Evolutionary conservation across 2,113 vertebrate genomes (phyloP).

Genomic region (Anser cygnoides): DNA sequence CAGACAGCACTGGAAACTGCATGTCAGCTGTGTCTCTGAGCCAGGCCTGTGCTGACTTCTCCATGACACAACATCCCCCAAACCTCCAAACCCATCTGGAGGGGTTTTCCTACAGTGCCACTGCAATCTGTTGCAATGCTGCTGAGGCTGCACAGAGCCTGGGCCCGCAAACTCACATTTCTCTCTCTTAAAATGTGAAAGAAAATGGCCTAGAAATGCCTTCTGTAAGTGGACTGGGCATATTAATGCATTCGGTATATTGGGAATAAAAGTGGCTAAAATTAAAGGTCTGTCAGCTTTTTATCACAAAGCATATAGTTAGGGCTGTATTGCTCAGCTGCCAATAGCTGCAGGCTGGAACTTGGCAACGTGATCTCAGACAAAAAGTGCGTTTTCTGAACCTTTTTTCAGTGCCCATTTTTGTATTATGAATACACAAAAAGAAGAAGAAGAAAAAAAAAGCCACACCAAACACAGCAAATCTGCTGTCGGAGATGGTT

Average conservation of each 20-base stretch:
- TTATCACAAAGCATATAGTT: neutral
- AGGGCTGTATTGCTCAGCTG: neutral
- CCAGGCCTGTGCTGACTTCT: accelerated
- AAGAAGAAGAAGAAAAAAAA: neutral
- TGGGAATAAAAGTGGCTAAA: neutral
- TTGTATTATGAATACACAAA: neutral
- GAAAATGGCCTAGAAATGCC: neutral
- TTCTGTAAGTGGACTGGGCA: neutral
- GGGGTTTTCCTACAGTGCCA: neutral
- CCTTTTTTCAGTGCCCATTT: neutral
- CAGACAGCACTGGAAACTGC: accelerated
- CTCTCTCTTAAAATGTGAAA: neutral
- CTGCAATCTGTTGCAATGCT: neutral
- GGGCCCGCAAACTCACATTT: neutral
- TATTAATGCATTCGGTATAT: neutral
- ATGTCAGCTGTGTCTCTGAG: neutral
- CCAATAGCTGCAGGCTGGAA: conserved; percentile 17
- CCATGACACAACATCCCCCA: neutral
- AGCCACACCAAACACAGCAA: neutral
- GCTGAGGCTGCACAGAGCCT: neutral
- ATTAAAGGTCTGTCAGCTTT: neutral
- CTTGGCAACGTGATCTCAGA: neutral
- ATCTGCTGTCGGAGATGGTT: neutral
- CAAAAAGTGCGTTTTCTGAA: neutral
- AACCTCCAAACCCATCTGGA: accelerated